Base-by-base conservation (phyloP, 2,113 vertebrate species). In the Rhabdornis inornatus region DNA sequence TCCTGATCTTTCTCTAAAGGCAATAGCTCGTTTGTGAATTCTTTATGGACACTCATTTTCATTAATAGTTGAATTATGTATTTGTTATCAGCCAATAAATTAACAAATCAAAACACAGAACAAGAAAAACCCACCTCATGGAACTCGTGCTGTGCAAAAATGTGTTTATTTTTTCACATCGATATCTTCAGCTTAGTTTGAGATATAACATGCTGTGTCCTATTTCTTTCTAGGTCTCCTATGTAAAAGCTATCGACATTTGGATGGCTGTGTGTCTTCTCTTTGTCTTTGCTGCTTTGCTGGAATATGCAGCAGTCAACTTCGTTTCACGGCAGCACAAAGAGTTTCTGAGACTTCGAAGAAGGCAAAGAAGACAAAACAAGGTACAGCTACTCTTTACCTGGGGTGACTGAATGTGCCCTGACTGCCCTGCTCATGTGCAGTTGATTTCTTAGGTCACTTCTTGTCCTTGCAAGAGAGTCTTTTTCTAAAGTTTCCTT, bases 201-300 rank as follows among this genome's bases (percentile, higher is more conserved):
- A 78, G 65, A 56, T 55, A 15, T 66, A 63, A 77, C 19, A 44
- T 56, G 31, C 59, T 84, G 64, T 89, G 57, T 57, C 91, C 33
- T 97, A 13, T 88, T 89, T 90, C 49, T 59, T 90, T 74, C 49
- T 97, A 99, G 99, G 99, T 99, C 71, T 99, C 99, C 78, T 99
- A 99, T 3, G 99, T 99, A 92, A 99, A 99, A 98, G 99, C 99
- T 59, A 99, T 99, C 17, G 99, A 99, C 95, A 99, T 99, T 97
- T 99, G 99, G 99, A 99, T 99, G 99, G 99, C 99, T 0, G 99
- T 99, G 87, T 99, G 99, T 98, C 98, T 99, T 94, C 98, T 99
- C 96, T 99, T 99, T 92, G 99, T 99, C 94, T 99, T 99, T 96
- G 99, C 99, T 78, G 99, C 99, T 33, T 96, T 99, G 94, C 97